phyloP scores from a whole-genome alignment of 2,113 vertebrate species.

The Ellobius talpinus region DNA sequence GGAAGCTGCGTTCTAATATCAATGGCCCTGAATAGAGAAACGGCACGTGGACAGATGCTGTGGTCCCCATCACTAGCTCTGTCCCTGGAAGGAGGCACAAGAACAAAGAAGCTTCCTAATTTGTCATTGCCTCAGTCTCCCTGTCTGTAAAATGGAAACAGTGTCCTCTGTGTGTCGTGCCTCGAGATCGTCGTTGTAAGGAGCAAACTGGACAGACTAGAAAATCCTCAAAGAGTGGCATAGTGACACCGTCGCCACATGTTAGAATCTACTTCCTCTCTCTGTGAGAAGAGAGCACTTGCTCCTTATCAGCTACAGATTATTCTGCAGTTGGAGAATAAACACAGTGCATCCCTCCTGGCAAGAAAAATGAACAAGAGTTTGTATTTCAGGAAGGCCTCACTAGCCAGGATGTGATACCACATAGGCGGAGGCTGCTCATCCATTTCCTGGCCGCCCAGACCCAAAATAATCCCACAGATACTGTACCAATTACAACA shows the following conservation, averaged over 20 bases:
- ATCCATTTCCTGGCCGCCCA: too few species aligned
- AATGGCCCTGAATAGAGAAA: neutral
- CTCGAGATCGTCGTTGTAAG: neutral
- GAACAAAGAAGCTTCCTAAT: neutral
- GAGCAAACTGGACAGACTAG: neutral
- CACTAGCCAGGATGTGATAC: neutral
- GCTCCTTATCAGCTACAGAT: neutral
- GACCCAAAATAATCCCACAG: too few species aligned
- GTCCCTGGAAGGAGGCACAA: neutral
- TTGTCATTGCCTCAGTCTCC: neutral
- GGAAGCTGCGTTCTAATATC: neutral
- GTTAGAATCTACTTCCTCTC: neutral
- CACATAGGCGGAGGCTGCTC: too few species aligned
- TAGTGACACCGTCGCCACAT: neutral
- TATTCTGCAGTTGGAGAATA: neutral
- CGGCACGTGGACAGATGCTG: accelerated
- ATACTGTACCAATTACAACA: too few species aligned
- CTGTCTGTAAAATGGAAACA: neutral
- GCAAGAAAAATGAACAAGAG: neutral
- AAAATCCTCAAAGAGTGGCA: neutral
- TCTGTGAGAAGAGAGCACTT: neutral
- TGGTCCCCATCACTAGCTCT: neutral
- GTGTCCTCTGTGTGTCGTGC: neutral
- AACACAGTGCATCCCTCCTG: neutral
- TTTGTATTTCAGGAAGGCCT: neutral